Base-by-base conservation (phyloP, 2,888 invertebrate species). In the Iphiclides podalirius region DNA sequence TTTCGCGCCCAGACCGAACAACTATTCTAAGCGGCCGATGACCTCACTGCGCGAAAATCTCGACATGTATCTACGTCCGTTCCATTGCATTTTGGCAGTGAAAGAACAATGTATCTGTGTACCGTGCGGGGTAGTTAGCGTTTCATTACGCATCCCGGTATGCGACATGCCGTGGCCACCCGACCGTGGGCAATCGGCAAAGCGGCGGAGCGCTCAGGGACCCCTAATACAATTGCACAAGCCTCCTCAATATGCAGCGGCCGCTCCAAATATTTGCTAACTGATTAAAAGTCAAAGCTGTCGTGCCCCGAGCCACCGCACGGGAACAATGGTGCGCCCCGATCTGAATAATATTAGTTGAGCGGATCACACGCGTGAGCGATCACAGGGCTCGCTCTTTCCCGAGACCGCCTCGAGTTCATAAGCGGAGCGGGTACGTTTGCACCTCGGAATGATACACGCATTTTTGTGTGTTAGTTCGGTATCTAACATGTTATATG, bases 221-320 rank as follows among this genome's bases (percentile, higher is more conserved):
- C 70, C 72, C 75, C 80, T 86, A 82, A 87, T 70, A 64, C 84
- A 86, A 87, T 87, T 87, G 78, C 85, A 82, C 86, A 86, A 46
- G 60, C 61, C 73, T 84, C 61, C 73, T 84, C 84, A 80, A 83
- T 82, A 84, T 83, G 84, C 84, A 79, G 62, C 65, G 64, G 44
- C 54, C 52, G 58, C 64, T 63, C 67, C 71, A 81, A 81, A 86
- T 83, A 79, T 87, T 85, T 82, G 84, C 74, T 63, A 67, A 76
- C 78, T 86, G 86, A 86, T 86, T 85, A 86, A 85, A 87, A 85
- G 84, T 81, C 77, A 81, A 77, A 76, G 79, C 79, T 77, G 81
- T 81, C 82, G 61, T 75, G 78, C 78, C 75, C 53, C 61, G 58
- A 71, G 78, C 78, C 75, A 53, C 61, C 57, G 70, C 76, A 69